These are phyloP conservation scores for Oxytorus armatus DNA, from an alignment of 2,888 invertebrate species.

Conservation along the genomic window DNA sequence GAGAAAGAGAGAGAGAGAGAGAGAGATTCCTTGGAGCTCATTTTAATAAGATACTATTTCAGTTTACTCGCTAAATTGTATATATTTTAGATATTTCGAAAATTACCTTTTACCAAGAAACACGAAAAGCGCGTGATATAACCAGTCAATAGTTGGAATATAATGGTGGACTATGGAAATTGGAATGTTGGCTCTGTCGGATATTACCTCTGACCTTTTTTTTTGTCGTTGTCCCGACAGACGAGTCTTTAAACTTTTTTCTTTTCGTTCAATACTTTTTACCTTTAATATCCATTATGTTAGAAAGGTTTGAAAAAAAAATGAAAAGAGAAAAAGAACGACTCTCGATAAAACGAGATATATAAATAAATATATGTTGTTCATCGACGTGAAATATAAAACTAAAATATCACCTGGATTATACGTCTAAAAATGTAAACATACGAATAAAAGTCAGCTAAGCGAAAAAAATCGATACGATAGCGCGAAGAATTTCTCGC, in stretches of 20 bases:
- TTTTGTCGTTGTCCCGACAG: conserved; percentile 3
- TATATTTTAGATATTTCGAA: conserved; percentile 84
- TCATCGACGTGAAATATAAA: neutral
- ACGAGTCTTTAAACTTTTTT: conserved; percentile 28
- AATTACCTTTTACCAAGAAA: conserved; percentile 83
- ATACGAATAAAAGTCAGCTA: conserved; percentile 20
- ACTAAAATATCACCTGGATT: conserved; percentile 3
- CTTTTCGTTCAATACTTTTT: neutral
- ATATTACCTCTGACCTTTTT: conserved; percentile 63
- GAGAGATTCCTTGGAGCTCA: conserved; percentile 39
- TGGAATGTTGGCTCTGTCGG: conserved; percentile 61
- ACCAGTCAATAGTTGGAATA: conserved; percentile 82
- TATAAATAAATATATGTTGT: neutral
- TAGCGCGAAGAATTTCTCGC: conserved; percentile 35
- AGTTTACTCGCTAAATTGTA: conserved; percentile 76
- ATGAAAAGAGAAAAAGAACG: conserved; percentile 2
- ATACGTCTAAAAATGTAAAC: conserved; percentile 8
- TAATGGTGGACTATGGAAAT: conserved; percentile 73
- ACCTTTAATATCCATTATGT: too few relatives aligned
- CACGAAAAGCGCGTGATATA: conserved; percentile 76
- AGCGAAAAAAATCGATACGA: conserved; percentile 38
- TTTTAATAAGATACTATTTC: conserved; percentile 73
- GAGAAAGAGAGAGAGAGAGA: conserved; percentile 19
- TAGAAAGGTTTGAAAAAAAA: too few relatives aligned
- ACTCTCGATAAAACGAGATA: neutral